phyloP scores from a whole-genome alignment of 53 echinoderm and acorn worm genomes.

The Apostichopus leukothele region DNA sequence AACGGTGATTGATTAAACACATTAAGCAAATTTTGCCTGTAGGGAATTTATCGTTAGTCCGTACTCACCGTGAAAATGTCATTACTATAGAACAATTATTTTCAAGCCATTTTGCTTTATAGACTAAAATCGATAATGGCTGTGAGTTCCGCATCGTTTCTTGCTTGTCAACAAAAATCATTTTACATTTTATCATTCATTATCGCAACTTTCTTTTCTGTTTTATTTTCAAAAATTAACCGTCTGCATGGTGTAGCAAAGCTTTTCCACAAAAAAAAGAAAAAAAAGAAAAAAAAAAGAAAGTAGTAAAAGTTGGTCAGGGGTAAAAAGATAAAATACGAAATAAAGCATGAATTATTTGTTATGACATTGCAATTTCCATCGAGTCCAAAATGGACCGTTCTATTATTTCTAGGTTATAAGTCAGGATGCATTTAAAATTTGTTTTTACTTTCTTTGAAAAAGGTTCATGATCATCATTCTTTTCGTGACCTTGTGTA shows the following conservation, averaged over 20 bases:
- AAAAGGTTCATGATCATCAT: neutral
- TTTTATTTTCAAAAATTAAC: constrained; percentile 15
- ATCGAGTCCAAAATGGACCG: neutral
- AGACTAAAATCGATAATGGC: constrained; percentile 38
- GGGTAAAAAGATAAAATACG: no score
- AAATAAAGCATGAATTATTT: constrained; percentile 13
- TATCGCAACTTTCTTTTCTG: neutral
- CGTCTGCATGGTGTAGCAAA: constrained; percentile 3
- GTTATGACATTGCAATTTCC: constrained; percentile 1
- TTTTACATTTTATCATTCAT: constrained; percentile 35
- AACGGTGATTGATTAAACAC: constrained; percentile 44
- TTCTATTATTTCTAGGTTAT: constrained; percentile 8
- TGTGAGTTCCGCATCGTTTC: constrained; percentile 3
- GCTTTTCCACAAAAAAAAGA: neutral
- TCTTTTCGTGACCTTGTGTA: neutral
- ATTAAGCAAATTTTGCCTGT: constrained; percentile 38
- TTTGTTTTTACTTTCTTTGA: neutral
- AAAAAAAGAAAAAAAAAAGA: neutral
- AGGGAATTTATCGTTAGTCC: constrained; percentile 12
- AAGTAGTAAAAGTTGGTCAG: neutral
- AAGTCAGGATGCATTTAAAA: neutral
- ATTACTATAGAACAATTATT: constrained; percentile 35
- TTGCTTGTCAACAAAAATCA: constrained; percentile 38
- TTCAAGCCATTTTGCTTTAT: constrained; percentile 41
- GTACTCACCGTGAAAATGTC: constrained; percentile 39